Conservation (phyloP, 1,140 invertebrate species). For the Samia ricini region DNA sequence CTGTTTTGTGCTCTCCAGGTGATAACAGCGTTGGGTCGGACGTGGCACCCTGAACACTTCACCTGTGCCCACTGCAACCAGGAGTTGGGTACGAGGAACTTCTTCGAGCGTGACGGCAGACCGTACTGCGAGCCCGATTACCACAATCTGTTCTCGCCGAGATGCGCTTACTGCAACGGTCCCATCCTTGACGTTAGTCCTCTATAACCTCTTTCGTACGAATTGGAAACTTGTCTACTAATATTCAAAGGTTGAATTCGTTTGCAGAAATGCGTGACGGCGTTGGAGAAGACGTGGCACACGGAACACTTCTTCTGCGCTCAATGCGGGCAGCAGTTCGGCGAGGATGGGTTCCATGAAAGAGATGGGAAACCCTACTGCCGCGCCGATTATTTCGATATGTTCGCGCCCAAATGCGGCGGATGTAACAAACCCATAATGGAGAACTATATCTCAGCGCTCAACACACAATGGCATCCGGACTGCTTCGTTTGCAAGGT, state of each 20-base stretch:
- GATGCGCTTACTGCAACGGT: conserved; percentile 98
- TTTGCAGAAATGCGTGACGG: conserved; percentile 98
- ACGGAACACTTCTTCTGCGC: conserved; percentile 99
- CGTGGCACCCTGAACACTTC: conserved; percentile 99
- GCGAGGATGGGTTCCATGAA: conserved; percentile 97
- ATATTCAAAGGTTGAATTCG: conserved; percentile 28
- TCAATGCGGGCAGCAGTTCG: conserved; percentile 97
- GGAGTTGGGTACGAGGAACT: conserved; percentile 97
- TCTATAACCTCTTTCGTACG: background rate
- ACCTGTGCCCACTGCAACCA: conserved; percentile 97
- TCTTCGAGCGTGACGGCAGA: conserved; percentile 97
- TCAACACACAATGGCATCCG: conserved; percentile 99
- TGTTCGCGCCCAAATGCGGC: conserved; percentile 99
- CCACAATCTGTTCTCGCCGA: conserved; percentile 98
- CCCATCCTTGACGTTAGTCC: conserved; percentile 96
- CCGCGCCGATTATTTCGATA: conserved; percentile 96
- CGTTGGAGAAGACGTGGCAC: conserved; percentile 99
- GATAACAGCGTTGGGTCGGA: conserved; percentile 97
- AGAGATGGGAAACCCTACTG: conserved; percentile 96
- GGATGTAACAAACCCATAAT: conserved; percentile 98
- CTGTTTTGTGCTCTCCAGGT: conserved; percentile 78
- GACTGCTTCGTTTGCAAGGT: conserved; percentile 99
- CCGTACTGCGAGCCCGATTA: conserved; percentile 99
- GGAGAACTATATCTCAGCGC: conserved; percentile 99
- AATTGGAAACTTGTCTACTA: conserved; percentile 15